Base-by-base conservation (phyloP, 2,113 vertebrate genomes). In the Oenanthe oenanthe region DNA sequence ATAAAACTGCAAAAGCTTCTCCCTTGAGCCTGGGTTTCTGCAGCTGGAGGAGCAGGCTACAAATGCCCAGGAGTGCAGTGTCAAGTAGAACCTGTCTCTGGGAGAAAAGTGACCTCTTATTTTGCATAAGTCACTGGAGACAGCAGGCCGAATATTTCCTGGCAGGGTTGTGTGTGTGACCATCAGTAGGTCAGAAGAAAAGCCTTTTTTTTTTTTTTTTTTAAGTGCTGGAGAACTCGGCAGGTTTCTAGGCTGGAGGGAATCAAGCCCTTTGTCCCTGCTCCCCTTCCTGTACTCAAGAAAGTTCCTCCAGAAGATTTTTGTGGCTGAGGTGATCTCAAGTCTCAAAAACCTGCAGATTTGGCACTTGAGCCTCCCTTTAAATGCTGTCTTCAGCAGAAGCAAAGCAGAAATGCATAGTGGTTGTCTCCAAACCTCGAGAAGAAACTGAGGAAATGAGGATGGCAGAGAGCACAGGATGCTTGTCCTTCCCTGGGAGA, bases 181-280 rank as follows among this genome's bases (percentile, higher is more conserved):
- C 40, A 34, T 45, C 14, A 13, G 7, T 4, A 31, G 48, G 63
- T 73, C 12, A 34, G 58, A 53, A 72, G 72, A 84, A 84, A 58
- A 92, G 66, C 74, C 28, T 29, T 53, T 61, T 40, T 24, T 28
- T 36, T 47, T 43, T 36, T 56, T 42, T 38, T n/a, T 51, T 50
- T 36, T 43, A 31, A 72, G n/a, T 29, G 50, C 42, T 66, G 47
- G 74, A 89, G 36, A 60, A 22, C 36, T 92, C 0, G 0, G 29
- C 48, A 65, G 60, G 70, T 95, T 95, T 95, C 84, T 81, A 72
- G 84, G 58, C 81, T 87, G 34, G 47, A 85, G 54, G 71, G 54
- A 78, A 47, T 47, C 16, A 89, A 93, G 77, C n/a, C 77, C n/a
- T 11, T 2, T 42, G 36, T 42, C 57, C 22, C 26, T 77, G 48